Conservation (phyloP, 37 sponge, comb jelly and placozoan species). For the Cliona cf. orientalis region DNA sequence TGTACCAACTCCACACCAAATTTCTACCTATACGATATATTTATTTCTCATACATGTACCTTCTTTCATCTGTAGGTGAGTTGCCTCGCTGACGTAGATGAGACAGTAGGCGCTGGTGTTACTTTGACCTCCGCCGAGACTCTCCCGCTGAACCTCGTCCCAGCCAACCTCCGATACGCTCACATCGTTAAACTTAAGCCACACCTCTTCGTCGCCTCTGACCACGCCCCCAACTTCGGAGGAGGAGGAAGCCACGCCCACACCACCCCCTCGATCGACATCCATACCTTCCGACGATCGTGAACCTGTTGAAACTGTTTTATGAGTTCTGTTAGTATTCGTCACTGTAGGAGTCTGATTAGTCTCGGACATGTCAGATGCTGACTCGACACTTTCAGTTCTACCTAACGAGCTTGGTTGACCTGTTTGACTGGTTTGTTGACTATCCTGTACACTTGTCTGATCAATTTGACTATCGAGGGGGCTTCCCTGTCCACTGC, state of each 20-base stretch:
- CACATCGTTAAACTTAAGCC: conserved; percentile 87
- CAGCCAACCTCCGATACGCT: conserved; percentile 72
- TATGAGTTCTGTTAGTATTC: not conserved
- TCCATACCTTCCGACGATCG: not conserved
- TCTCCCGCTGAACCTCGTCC: conserved; percentile 77
- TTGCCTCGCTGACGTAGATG: conserved; percentile 58
- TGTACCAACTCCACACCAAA: too few relatives aligned
- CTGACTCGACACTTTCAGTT: not conserved
- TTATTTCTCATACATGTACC: too few relatives aligned
- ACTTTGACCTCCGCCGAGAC: conserved; percentile 39
- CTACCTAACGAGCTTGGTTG: not conserved
- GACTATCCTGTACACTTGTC: not conserved
- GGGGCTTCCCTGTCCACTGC: too few relatives aligned
- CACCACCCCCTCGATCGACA: not conserved
- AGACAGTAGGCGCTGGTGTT: conserved; percentile 88
- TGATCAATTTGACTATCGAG: not conserved
- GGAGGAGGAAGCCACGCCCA: not conserved
- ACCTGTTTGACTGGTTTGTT: not conserved
- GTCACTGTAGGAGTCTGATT: too few relatives aligned
- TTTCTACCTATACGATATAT: too few relatives aligned
- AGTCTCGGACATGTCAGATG: not conserved
- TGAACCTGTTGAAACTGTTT: not conserved
- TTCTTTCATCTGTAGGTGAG: too few relatives aligned
- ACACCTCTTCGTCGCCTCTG: not conserved
- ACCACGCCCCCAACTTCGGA: not conserved